Evolutionary conservation across 2,888 invertebrate genomes (phyloP).

Genomic region (Sycophila texana): DNA sequence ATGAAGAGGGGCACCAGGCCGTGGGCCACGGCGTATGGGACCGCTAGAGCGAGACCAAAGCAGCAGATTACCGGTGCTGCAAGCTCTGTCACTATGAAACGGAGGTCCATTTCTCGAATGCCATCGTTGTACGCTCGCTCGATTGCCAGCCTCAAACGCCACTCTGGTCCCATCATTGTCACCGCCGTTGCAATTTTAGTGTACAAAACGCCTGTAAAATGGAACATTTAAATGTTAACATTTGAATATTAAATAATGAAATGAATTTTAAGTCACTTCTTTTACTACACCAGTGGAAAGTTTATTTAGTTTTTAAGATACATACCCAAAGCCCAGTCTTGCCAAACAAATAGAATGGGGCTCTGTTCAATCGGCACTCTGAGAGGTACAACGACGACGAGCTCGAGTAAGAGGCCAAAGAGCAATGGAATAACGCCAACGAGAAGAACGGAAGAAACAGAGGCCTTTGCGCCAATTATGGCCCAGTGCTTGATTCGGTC

Average conservation of each 20-base stretch:
- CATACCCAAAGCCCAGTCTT: conserved; percentile 96
- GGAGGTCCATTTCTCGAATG: conserved; percentile 92
- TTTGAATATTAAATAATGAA: background rate
- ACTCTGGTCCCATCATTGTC: conserved; percentile 98
- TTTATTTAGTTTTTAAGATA: background rate
- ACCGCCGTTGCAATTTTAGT: conserved; percentile 98
- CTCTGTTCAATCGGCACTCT: conserved; percentile 94
- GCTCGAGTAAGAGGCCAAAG: conserved; percentile 93
- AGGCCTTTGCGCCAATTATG: conserved; percentile 83
- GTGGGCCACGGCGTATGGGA: conserved; percentile 95
- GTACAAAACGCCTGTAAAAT: conserved; percentile 84
- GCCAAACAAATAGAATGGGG: conserved; percentile 91
- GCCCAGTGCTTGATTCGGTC: conserved; percentile 85
- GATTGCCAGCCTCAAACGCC: conserved; percentile 92
- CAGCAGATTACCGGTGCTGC: conserved; percentile 93
- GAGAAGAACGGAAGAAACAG: conserved; percentile 86
- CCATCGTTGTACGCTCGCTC: conserved; percentile 97
- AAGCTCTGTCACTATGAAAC: conserved; percentile 88
- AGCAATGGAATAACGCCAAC: conserved; percentile 94
- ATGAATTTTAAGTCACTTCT: background rate
- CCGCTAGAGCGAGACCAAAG: conserved; percentile 91
- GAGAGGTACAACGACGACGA: conserved; percentile 93
- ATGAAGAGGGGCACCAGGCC: conserved; percentile 84
- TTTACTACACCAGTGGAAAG: background rate
- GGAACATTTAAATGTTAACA: background rate